phyloP scores from a whole-genome alignment of 2,797 vertebrate genomes.

The Crenichthys baileyi region DNA sequence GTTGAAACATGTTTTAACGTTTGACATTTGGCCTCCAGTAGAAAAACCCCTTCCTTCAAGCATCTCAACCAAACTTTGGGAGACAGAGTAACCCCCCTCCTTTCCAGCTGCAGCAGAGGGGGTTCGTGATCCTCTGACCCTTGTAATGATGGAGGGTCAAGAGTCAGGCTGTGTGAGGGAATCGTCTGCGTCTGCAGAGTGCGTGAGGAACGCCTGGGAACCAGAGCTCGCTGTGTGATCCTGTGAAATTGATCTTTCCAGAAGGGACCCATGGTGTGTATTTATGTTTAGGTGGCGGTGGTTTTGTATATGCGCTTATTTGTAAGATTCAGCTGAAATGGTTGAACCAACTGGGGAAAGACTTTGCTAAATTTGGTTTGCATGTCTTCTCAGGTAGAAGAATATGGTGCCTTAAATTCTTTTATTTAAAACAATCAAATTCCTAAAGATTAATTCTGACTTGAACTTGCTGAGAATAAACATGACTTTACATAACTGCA shows the following conservation, averaged over 20 bases:
- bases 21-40: constrained; percentile 71
- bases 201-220: constrained; percentile 79
- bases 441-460: not conserved
- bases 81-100: constrained; percentile 15
- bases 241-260: constrained; percentile 79
- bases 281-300: constrained; percentile 64
- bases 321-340: not conserved
- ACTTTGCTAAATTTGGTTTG: not conserved
- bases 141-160: constrained; percentile 73
- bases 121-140: constrained; percentile 68
- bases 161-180: constrained; percentile 72
- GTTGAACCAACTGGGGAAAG: not conserved
- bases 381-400: not conserved
- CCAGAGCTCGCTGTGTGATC: constrained; percentile 73
- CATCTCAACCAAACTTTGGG: constrained; percentile 29
- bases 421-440: not conserved
- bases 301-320: constrained; percentile 30
- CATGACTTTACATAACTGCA: not conserved
- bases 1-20: constrained; percentile 75
- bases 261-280: constrained; percentile 66
- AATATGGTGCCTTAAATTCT: not conserved
- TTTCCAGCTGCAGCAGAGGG: constrained; percentile 31
- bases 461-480: not conserved
- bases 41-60: constrained; percentile 34
- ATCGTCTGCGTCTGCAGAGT: constrained; percentile 67